Evolutionary conservation across 2,888 invertebrate genomes (phyloP).

Genomic region (Heliconius erato): DNA sequence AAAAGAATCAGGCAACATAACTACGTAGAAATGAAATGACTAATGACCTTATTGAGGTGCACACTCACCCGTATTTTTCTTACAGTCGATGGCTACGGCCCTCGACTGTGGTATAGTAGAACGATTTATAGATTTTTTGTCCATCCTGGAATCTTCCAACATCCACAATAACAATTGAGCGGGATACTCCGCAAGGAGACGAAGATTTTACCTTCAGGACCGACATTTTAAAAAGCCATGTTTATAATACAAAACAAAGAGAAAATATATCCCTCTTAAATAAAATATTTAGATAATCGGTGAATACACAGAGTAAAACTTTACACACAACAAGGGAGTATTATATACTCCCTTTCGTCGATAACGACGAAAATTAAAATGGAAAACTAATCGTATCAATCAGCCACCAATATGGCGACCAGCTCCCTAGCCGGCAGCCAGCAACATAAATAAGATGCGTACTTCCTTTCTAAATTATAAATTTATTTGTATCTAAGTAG

Average conservation of each 20-base stretch:
- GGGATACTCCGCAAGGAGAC: conserved; percentile 90
- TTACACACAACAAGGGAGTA: conserved; percentile 85
- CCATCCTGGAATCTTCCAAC: conserved; percentile 89
- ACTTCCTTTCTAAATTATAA: conserved; percentile 66
- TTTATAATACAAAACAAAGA: conserved; percentile 87
- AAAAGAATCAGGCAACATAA: neutral
- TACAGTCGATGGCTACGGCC: conserved; percentile 90
- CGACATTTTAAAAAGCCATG: conserved; percentile 94
- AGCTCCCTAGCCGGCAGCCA: conserved; percentile 82
- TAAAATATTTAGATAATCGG: conserved; percentile 68
- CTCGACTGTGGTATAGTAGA: conserved; percentile 89
- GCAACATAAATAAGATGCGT: conserved; percentile 75
- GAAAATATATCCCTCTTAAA: conserved; percentile 72
- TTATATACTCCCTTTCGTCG: conserved; percentile 88
- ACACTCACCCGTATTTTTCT: conserved; percentile 89
- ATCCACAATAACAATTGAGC: conserved; percentile 84
- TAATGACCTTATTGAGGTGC: conserved; percentile 60
- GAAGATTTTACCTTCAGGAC: conserved; percentile 88
- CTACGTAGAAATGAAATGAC: conserved; percentile 27
- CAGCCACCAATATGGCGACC: conserved; percentile 91
- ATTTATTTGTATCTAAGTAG: conserved; percentile 29
- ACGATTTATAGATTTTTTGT: conserved; percentile 91
- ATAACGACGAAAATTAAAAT: conserved; percentile 86
- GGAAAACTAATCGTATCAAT: conserved; percentile 80
- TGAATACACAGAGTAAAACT: conserved; percentile 67